Conservation (phyloP, 1,140 invertebrate species). For the Pseudomyrmex cubaensis region DNA sequence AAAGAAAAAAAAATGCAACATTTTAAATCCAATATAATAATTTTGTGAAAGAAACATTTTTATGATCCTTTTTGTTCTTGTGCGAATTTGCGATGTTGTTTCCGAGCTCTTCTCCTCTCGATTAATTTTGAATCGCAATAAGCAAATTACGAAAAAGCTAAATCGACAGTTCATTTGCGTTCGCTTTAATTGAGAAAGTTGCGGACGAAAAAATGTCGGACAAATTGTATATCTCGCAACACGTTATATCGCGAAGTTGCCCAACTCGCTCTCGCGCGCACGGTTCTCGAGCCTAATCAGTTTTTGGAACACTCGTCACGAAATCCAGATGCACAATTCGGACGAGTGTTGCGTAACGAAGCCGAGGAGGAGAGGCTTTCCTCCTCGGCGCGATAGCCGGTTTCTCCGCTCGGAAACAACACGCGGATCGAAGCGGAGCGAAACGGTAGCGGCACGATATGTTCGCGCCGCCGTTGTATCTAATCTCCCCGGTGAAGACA, state of each 20-base stretch:
- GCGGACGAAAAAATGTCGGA: too few species aligned
- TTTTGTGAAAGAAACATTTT: too few species aligned
- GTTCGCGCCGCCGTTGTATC: constrained; percentile 56
- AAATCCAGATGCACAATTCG: constrained; percentile 19
- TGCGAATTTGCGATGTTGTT: too few species aligned
- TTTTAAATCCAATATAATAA: too few species aligned
- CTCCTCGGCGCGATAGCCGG: neutral
- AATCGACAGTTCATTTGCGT: neutral
- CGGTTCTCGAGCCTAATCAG: neutral
- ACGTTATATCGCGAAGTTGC: neutral
- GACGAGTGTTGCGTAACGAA: constrained; percentile 32
- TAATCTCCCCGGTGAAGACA: constrained; percentile 60
- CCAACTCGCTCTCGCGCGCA: neutral
- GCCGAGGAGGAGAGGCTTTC: neutral
- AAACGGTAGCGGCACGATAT: constrained; percentile 53
- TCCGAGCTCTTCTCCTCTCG: too few species aligned
- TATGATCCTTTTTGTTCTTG: too few species aligned
- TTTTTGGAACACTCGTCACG: neutral
- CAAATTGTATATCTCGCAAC: too few species aligned
- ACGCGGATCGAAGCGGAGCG: neutral
- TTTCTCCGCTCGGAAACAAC: constrained; percentile 37
- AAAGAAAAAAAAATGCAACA: constrained; percentile 13
- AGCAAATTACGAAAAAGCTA: too few species aligned
- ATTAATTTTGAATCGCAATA: too few species aligned
- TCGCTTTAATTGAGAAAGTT: neutral